Evolutionary conservation across 2,888 invertebrate genomes (phyloP).

Genomic region (Brachyptera putata): DNA sequence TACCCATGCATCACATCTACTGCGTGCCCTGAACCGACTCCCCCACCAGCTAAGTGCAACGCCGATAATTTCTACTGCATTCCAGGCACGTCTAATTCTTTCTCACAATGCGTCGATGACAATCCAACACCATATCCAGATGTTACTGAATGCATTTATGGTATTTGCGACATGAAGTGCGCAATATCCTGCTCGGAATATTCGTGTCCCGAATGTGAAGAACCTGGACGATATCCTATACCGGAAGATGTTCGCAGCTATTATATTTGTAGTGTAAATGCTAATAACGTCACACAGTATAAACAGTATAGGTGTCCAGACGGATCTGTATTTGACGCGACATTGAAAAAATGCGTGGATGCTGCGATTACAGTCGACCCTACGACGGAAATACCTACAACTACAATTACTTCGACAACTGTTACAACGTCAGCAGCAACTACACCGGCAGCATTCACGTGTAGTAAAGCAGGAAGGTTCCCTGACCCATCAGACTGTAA

Average conservation of each 20-base stretch:
- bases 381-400: background rate
- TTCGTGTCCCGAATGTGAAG: background rate
- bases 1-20: no score
- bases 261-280: background rate
- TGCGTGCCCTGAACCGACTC: no score
- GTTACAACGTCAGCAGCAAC: background rate
- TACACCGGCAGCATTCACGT: background rate
- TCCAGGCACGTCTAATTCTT: no score
- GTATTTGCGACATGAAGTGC: no score
- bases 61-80: no score
- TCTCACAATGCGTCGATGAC: no score
- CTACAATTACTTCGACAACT: background rate
- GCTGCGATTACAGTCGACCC: background rate
- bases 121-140: no score
- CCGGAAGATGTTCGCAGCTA: background rate
- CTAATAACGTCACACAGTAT: background rate
- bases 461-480: background rate
- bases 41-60: no score
- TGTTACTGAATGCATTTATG: no score
- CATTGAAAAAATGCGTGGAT: background rate
- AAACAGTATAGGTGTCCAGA: background rate
- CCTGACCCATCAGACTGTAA: background rate
- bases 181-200: conserved; percentile 1
- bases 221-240: background rate
- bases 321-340: background rate